Conservation (phyloP, 2,797 vertebrate genomes). For the Cygnus olor region DNA sequence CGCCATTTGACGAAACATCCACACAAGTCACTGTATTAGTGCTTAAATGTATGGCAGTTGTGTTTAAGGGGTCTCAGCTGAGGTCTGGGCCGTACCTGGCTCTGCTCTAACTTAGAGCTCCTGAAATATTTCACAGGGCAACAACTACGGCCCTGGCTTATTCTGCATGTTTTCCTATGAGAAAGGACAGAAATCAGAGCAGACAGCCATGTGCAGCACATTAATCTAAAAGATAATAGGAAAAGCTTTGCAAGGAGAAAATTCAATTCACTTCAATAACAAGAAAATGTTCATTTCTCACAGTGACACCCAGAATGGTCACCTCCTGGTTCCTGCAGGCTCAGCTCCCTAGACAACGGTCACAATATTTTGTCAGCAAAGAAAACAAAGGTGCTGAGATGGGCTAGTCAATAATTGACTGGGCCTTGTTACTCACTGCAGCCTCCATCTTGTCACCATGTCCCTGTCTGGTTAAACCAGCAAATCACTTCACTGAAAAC, state of each 20-base stretch:
- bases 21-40: background rate
- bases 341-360: background rate
- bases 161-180: background rate
- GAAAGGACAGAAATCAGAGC: slow-evolving; percentile 11
- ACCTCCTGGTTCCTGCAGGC: background rate
- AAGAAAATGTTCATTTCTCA: background rate
- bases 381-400: slow-evolving; percentile 39
- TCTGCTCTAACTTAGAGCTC: background rate
- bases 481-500: slow-evolving; percentile 15
- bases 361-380: slow-evolving; percentile 19
- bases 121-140: background rate
- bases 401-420: slow-evolving; percentile 62
- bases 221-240: slow-evolving; percentile 43
- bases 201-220: background rate
- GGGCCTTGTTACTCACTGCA: slow-evolving; percentile 33
- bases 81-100: background rate
- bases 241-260: slow-evolving; percentile 20
- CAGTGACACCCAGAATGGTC: background rate
- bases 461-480: slow-evolving; percentile 10
- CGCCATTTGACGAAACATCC: background rate
- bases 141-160: background rate
- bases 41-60: background rate
- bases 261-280: slow-evolving; percentile 4
- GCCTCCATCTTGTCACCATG: slow-evolving; percentile 25
- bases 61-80: background rate